phyloP scores from a whole-genome alignment of 2,888 invertebrate genomes.

The Drosophila anceps region DNA sequence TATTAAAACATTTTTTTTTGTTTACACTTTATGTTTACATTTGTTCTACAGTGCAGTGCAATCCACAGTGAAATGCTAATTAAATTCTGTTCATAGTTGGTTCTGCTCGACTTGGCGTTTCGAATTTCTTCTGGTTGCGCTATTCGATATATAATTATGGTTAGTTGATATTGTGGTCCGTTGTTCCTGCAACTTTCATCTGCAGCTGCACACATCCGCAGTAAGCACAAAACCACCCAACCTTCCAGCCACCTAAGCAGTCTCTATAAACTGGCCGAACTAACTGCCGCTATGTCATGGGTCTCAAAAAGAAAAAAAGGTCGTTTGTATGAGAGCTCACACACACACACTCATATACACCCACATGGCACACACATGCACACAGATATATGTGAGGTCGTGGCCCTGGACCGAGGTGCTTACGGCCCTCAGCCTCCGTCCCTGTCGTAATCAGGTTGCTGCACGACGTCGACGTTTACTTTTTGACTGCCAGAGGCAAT shows the following conservation, averaged over 20 bases:
- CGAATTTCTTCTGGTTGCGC: conserved; percentile 56
- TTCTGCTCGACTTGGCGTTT: conserved; percentile 69
- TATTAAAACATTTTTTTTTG: background rate
- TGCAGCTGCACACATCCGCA: conserved; percentile 46
- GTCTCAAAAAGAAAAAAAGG: conserved; percentile 52
- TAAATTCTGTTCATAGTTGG: conserved; percentile 76
- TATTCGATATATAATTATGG: conserved; percentile 74
- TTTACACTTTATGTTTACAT: no score
- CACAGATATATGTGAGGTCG: conserved; percentile 52
- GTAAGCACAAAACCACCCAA: conserved; percentile 1
- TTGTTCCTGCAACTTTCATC: conserved; percentile 45
- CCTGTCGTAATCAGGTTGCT: conserved; percentile 73
- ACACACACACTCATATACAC: conserved; percentile 16
- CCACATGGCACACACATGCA: conserved; percentile 30
- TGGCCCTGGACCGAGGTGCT: conserved; percentile 61
- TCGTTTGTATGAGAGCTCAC: conserved; percentile 29
- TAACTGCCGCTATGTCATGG: conserved; percentile 46
- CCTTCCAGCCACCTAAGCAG: conserved; percentile 10
- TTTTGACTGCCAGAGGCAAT: conserved; percentile 84
- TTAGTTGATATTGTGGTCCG: conserved; percentile 67
- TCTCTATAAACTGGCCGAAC: conserved; percentile 34
- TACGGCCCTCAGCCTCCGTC: conserved; percentile 2
- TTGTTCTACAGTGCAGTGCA: conserved; percentile 42
- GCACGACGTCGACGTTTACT: conserved; percentile 79
- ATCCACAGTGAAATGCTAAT: conserved; percentile 69